Conservation (phyloP, 2,888 invertebrate species). For the Acrobeloides nanus region DNA sequence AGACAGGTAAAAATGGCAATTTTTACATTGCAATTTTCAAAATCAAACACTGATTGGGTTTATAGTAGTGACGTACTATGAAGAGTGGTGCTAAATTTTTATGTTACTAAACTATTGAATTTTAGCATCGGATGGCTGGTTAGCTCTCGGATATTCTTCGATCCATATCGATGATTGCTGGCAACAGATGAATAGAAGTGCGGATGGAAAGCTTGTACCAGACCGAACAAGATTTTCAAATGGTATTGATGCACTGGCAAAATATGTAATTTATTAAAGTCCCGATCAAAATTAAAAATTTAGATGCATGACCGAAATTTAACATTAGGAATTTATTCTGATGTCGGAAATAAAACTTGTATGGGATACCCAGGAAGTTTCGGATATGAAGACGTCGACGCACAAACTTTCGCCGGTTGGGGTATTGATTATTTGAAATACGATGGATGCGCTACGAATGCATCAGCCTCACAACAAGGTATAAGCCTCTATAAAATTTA, state of each 20-base stretch:
- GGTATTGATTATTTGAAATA: conserved; percentile 86
- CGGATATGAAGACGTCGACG: conserved; percentile 76
- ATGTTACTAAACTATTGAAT: too few species aligned
- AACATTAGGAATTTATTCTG: conserved; percentile 93
- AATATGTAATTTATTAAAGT: conserved; percentile 29
- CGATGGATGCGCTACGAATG: conserved; percentile 88
- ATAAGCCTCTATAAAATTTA: too few species aligned
- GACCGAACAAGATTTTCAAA: conserved; percentile 39
- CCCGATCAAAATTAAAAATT: conserved; percentile 21
- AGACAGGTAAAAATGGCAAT: too few species aligned
- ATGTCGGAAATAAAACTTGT: conserved; percentile 91
- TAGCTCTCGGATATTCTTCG: too few species aligned
- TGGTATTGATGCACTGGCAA: conserved; percentile 40
- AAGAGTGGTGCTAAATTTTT: too few species aligned
- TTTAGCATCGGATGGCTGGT: too few species aligned
- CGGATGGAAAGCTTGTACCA: conserved; percentile 31
- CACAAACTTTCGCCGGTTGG: conserved; percentile 86
- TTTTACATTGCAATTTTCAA: too few species aligned
- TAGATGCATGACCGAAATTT: conserved; percentile 85
- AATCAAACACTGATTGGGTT: too few species aligned
- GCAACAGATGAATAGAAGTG: conserved; percentile 41
- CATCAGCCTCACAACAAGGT: too few species aligned
- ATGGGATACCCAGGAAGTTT: conserved; percentile 90
- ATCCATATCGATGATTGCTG: conserved; percentile 56
- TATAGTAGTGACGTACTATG: too few species aligned